These are phyloP conservation scores for Podiceps cristatus DNA, from an alignment of 2,113 vertebrate genomes.

Conservation along the genomic window DNA sequence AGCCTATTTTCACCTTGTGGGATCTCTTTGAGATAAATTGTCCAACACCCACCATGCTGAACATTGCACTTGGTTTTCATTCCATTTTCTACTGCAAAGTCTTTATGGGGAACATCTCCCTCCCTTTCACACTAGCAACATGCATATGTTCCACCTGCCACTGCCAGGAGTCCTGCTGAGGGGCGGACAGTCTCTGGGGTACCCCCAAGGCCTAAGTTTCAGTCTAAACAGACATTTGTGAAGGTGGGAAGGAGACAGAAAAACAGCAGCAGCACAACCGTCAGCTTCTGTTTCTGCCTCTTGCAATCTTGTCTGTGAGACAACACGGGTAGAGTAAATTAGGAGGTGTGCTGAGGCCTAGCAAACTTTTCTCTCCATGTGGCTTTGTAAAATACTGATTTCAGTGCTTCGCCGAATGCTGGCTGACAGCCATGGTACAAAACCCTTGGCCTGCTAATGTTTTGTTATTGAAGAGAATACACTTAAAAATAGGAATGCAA, in stretches of 20 bases:
- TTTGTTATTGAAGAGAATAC: neutral
- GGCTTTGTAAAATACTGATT: neutral
- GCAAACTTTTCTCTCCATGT: fast-evolving
- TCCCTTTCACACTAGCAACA: neutral
- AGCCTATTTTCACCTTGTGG: neutral
- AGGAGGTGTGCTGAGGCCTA: neutral
- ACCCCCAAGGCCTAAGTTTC: neutral
- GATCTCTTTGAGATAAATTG: neutral
- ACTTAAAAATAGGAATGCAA: neutral
- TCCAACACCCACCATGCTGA: neutral
- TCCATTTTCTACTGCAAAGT: neutral
- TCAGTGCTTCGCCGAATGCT: neutral
- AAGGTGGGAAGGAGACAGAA: neutral
- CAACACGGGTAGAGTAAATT: neutral
- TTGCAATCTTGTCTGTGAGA: neutral
- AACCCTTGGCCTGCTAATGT: neutral
- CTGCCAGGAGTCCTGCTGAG: neutral
- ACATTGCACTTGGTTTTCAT: neutral
- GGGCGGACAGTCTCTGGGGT: neutral
- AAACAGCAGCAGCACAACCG: neutral
- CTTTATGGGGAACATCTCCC: neutral
- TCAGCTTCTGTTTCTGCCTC: neutral
- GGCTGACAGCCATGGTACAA: neutral
- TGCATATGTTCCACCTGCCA: neutral
- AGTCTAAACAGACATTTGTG: neutral